These are phyloP conservation scores for Yponomeuta evonymella DNA, from an alignment of 2,888 invertebrate species.

Conservation along the genomic window DNA sequence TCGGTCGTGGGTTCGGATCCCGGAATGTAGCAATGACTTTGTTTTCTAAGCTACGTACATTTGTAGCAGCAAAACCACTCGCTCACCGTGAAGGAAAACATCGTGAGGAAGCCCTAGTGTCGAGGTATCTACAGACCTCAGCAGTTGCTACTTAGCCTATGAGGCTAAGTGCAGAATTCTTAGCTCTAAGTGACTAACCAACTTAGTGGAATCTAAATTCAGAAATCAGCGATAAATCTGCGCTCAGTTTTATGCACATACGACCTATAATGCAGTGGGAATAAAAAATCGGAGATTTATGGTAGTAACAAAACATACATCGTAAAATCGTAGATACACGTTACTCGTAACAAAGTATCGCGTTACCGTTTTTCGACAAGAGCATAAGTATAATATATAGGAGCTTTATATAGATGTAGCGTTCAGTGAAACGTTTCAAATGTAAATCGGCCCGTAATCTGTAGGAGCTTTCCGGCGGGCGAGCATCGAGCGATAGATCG, in stretches of 20 bases:
- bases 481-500: slow-evolving; percentile 59
- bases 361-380: slow-evolving; percentile 27
- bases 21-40: no score
- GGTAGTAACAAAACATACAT: background rate
- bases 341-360: slow-evolving; percentile 6
- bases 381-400: slow-evolving; percentile 38
- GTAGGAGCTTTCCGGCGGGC: slow-evolving; percentile 48
- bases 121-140: no score
- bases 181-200: no score
- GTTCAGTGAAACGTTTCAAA: slow-evolving; percentile 67
- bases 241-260: background rate
- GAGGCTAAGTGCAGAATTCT: no score
- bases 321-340: background rate
- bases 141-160: no score
- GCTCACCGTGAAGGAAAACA: no score
- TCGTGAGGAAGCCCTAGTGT: no score
- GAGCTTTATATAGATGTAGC: slow-evolving; percentile 46
- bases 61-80: no score
- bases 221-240: background rate
- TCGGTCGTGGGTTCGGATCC: no score
- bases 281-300: background rate
- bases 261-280: background rate
- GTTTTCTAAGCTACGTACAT: no score
- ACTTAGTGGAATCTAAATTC: no score
- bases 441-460: slow-evolving; percentile 69